Conservation (phyloP, 2,888 invertebrate species). For the Oligia latruncula region DNA sequence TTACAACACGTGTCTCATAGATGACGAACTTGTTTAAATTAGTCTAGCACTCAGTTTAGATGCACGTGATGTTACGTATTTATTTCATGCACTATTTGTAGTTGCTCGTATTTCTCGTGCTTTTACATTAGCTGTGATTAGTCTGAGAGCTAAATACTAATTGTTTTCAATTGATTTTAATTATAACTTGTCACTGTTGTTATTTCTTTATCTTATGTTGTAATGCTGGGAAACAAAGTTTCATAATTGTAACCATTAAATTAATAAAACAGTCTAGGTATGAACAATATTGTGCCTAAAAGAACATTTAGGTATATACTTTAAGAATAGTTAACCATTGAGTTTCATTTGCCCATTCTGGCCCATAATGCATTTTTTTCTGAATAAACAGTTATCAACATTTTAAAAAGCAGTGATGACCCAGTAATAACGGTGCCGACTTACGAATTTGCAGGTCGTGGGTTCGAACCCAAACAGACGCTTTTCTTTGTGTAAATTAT, state of each 20-base stretch:
- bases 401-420: not conserved
- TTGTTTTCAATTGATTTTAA: conserved; percentile 29
- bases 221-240: not conserved
- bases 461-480: not conserved
- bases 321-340: not conserved
- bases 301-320: not conserved
- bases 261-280: not conserved
- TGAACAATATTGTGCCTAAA: not conserved
- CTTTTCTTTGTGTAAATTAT: not conserved
- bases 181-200: not conserved
- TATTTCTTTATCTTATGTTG: not conserved
- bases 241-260: not conserved
- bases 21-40: conserved; percentile 32
- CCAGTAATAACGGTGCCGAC: not conserved
- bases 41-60: conserved; percentile 5
- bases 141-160: not conserved
- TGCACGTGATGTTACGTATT: not conserved
- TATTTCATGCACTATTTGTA: not conserved
- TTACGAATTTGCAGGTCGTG: not conserved
- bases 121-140: not conserved
- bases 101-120: not conserved
- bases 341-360: not conserved
- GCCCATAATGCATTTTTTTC: not conserved
- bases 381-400: not conserved
- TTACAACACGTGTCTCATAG: conserved; percentile 8